Evolutionary conservation across 2,888 invertebrate species (phyloP), one percentile per base, ranked within the genome.

Genomic region (Mythimna ferrago): DNA sequence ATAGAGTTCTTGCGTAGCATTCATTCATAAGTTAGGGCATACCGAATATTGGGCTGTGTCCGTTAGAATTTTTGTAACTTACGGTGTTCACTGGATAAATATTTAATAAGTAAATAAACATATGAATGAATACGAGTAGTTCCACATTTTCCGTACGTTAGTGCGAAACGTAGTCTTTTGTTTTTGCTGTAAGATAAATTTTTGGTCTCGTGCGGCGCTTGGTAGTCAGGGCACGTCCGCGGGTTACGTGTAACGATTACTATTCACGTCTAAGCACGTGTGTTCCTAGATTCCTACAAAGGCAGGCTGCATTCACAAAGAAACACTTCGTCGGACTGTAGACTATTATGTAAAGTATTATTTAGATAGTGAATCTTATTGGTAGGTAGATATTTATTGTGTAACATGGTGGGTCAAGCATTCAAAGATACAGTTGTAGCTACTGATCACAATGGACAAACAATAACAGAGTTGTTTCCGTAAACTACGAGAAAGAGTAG

Each of bases 241-340:
- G 44, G 44, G 63, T 81, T 77, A 75, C 80, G 73, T 75, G 71
- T 74, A 58, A 54, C 38, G 81, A 73, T 77, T 80, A 75, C 71
- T 74, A 85, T 80, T 83, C 77, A 77, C 61, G 56, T 53, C 60
- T 70, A 75, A 41, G 64, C 77, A 75, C 77, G 72, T 74, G 77
- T 80, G 77, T 86, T 83, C 85, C 77, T 86, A 80, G 82, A 76
- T 77, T 58, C 77, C 68, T 73, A 72, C 66, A 73, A 85, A 81
- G 81, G 76, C 62, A 68, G 66, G 72, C 19, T 38, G 66, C 26
- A 75, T 80, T 73, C 61, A 85, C 78, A 86, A 85, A 83, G 78
- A 81, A 74, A 32, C 62, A 54, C 56, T 66, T 56, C 57, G 66
- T 61, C 66, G 48, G 63, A 11, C 51, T 58, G 71, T 56, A 66